Evolutionary conservation across 2,888 invertebrate genomes (phyloP), one percentile per base, ranked within the genome.

Genomic region (Orthonevra nobilis): DNA sequence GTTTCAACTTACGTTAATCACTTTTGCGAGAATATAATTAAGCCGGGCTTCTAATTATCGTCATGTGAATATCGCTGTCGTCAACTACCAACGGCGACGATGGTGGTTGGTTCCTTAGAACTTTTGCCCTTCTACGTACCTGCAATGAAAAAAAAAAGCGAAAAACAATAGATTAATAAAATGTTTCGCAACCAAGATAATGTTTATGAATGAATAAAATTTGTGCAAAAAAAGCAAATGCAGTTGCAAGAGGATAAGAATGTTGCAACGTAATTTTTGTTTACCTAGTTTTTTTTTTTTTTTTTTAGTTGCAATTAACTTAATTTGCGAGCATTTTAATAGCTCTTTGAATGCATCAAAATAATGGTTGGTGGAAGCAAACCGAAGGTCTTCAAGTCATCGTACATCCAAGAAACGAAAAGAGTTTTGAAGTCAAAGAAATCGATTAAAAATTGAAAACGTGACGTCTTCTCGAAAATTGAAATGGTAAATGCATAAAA

Each of bases 121-220:
- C 61, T 68, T 66, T 48, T 72, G 38, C 46, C 15, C 19, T 58
- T 56, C 32, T 42, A 81, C 81, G 48, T 81, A 81, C 81, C 81
- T 81, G 81, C 63, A 81, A 81, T 81, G 74, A 81, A 58, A 81
- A 58, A 48, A 26, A 40, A 34, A 42, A 50, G 32, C 5, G 44
- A 44, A 23, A 70, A 54, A 79, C 79, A 79, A 79, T 79, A 73
- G 66, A 79, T 79, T 61, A 68, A 61, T 73, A 61, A 79, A 79
- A 56, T 79, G 66, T 79, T 79, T 66, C 73, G 68, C 58, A 73
- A 73, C 79, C 40, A 19, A 56, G 42, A 44, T 61, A 66, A 73
- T 68, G 73, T 73, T 61, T 79, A 73, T 73, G 79, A 73, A 66
- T 68, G 52, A n/a, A n/a, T n/a, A n/a, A n/a, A n/a, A n/a, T n/a